A percentile compares a stretch with the other conserved stretches of the same genome.
Conservation (phyloP, 2,888 invertebrate genomes). For the Alcis repandata region DNA sequence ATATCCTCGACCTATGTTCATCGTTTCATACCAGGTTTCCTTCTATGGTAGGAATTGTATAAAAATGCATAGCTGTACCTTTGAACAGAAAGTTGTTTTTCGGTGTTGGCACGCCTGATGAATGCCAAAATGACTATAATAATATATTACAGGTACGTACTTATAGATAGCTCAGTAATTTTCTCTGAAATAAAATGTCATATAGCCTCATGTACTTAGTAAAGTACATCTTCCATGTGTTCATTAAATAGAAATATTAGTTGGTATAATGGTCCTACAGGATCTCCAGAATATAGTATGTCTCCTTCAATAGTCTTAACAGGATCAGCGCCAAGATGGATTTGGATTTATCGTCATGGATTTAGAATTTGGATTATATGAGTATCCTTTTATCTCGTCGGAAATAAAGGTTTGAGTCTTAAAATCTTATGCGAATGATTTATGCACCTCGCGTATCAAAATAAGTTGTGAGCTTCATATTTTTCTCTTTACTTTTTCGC, state of each 20-base stretch:
- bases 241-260: not conserved
- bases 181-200: not conserved
- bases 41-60: not conserved
- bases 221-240: not conserved
- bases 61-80: not conserved
- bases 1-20: not conserved
- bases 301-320: not conserved
- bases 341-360: not conserved
- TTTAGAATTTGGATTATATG: not conserved
- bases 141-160: not conserved
- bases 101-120: conserved; percentile 16
- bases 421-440: not conserved
- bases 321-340: conserved; percentile 2
- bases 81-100: conserved; percentile 6
- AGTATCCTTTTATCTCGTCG: not conserved
- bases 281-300: not conserved
- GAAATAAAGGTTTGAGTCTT: not conserved
- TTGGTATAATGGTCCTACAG: not conserved
- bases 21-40: not conserved
- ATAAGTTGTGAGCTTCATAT: not conserved
- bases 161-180: conserved; percentile 1
- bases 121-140: conserved; percentile 11
- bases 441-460: not conserved
- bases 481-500: not conserved
- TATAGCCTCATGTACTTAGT: not conserved